phyloP scores from a whole-genome alignment of 2,888 invertebrate species.

The Oegoconia quadripuncta region DNA sequence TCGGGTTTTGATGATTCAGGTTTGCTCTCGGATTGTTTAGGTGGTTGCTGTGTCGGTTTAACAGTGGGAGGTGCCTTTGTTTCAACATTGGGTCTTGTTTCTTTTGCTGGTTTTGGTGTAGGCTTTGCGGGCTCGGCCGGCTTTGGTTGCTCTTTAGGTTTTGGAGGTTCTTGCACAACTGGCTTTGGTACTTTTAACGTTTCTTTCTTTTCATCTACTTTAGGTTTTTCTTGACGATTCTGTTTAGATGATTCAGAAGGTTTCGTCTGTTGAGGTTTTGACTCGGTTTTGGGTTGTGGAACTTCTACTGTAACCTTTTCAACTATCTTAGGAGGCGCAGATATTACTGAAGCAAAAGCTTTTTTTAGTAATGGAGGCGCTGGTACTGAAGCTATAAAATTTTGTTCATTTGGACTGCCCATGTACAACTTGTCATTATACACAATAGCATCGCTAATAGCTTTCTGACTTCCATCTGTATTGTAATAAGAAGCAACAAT shows the following conservation, averaged over 20 bases:
- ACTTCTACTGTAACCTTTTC: slow-evolving; percentile 21
- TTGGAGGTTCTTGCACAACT: slow-evolving; percentile 2
- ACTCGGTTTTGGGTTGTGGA: slow-evolving; percentile 13
- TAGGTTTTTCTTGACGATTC: slow-evolving; percentile 3
- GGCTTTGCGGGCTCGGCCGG: no score
- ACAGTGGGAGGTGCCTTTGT: slow-evolving; percentile 12
- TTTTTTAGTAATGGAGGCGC: slow-evolving; percentile 69
- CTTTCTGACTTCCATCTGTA: slow-evolving; percentile 72
- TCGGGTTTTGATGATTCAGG: slow-evolving; percentile 27
- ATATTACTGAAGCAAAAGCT: slow-evolving; percentile 38
- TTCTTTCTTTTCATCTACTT: slow-evolving; percentile 1
- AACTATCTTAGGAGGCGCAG: slow-evolving; percentile 25
- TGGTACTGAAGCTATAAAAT: slow-evolving; percentile 82
- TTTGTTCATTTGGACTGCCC: slow-evolving; percentile 82
- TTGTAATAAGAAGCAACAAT: slow-evolving; percentile 84
- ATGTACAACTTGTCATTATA: slow-evolving; percentile 82
- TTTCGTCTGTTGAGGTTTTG: slow-evolving; percentile 6
- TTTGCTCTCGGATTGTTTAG: slow-evolving; percentile 21
- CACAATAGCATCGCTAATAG: slow-evolving; percentile 83
- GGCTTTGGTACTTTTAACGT: slow-evolving; percentile 5
- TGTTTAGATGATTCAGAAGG: background rate
- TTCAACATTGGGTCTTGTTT: slow-evolving; percentile 7
- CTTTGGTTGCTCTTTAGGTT: no score
- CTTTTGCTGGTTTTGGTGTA: slow-evolving; percentile 1
- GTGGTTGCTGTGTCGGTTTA: slow-evolving; percentile 16